Evolutionary conservation across 2,113 vertebrate genomes (phyloP).

Genomic region (Camarhynchus parvulus): DNA sequence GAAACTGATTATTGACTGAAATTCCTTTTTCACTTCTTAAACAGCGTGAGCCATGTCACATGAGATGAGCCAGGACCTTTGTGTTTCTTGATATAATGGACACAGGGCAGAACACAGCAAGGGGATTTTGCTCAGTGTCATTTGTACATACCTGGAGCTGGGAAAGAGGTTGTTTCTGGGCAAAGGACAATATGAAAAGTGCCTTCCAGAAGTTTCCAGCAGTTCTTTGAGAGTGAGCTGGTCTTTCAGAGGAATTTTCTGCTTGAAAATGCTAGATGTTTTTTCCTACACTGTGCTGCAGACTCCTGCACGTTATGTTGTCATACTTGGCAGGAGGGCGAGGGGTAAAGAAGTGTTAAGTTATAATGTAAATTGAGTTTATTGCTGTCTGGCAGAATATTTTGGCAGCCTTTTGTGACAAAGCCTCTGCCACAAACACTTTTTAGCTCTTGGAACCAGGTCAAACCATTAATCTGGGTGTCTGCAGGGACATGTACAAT

Average conservation of each 20-base stretch:
- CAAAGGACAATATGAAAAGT: neutral
- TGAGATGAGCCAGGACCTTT: neutral
- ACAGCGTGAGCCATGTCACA: accelerated
- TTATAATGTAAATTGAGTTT: constrained; percentile 75
- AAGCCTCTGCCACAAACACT: constrained; percentile 69
- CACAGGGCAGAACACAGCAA: neutral
- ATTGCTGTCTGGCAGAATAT: constrained; percentile 72
- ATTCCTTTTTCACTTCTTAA: neutral
- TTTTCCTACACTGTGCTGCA: neutral
- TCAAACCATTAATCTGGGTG: constrained; percentile 58
- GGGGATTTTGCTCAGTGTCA: neutral
- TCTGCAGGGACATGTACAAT: constrained; percentile 50
- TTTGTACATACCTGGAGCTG: neutral
- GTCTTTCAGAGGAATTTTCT: constrained; percentile 25
- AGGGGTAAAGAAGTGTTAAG: constrained; percentile 70
- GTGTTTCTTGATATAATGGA: neutral
- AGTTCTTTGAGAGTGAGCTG: neutral
- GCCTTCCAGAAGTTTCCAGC: constrained; percentile 24
- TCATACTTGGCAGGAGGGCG: constrained; percentile 64
- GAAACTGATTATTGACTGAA: neutral
- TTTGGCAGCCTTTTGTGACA: constrained; percentile 65
- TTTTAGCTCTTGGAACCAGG: constrained; percentile 63
- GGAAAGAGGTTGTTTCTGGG: neutral
- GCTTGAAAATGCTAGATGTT: neutral
- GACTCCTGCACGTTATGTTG: constrained; percentile 49